Conservation (phyloP, 2,797 vertebrate genomes). For the Benthosema pterotum region DNA sequence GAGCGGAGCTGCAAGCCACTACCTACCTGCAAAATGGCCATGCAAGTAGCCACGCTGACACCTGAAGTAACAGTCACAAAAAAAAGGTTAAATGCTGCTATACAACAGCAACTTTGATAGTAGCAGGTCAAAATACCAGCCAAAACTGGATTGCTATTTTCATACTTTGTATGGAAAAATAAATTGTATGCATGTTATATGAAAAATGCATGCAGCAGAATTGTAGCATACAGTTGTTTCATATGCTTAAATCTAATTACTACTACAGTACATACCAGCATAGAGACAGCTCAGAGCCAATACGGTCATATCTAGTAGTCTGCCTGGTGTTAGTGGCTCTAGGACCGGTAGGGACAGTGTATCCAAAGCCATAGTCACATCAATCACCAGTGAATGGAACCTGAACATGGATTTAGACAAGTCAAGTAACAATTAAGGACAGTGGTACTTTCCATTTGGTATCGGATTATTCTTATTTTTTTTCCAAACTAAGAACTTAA, state of each 20-base stretch:
- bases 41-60: slow-evolving; percentile 97
- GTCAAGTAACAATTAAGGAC: too few species aligned
- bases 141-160: too few species aligned
- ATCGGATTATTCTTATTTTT: too few species aligned
- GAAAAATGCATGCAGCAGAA: too few species aligned
- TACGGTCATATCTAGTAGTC: slow-evolving; percentile 95
- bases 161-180: too few species aligned
- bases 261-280: slow-evolving; percentile 83
- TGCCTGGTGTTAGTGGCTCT: slow-evolving; percentile 93
- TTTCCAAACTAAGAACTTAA: too few species aligned
- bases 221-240: too few species aligned
- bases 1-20: slow-evolving; percentile 93
- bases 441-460: too few species aligned
- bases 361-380: slow-evolving; percentile 98
- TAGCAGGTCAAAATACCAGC: background rate
- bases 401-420: slow-evolving; percentile 63
- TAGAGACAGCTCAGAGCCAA: slow-evolving; percentile 98
- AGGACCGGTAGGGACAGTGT: slow-evolving; percentile 95
- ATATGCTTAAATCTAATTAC: too few species aligned
- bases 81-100: background rate
- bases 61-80: slow-evolving; percentile 69
- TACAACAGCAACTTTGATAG: background rate
- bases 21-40: slow-evolving; percentile 97
- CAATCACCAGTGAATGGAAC: slow-evolving; percentile 97
- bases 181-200: too few species aligned